These are phyloP conservation scores for Ellobium chinense DNA, from an alignment of 2,888 invertebrate species.

Conservation along the genomic window DNA sequence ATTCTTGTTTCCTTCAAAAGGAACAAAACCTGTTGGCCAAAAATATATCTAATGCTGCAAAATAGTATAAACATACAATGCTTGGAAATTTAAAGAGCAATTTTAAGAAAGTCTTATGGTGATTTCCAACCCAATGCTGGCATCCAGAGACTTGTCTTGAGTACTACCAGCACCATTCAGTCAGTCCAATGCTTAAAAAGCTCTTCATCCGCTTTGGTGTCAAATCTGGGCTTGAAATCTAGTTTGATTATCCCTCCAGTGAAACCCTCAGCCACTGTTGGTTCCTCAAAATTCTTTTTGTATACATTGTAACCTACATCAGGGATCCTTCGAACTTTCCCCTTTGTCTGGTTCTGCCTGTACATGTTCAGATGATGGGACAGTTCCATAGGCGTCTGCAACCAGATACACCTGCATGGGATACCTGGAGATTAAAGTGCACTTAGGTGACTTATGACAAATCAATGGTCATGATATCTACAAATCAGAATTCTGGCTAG, in stretches of 20 bases:
- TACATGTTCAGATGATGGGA: constrained; percentile 75
- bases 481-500: no score
- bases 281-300: constrained; percentile 72
- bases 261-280: constrained; percentile 71
- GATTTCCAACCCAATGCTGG: no score
- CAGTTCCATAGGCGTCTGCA: constrained; percentile 71
- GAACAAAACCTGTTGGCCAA: no score
- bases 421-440: constrained; percentile 59
- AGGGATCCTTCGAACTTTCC: constrained; percentile 71
- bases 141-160: no score
- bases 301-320: constrained; percentile 76
- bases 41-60: no score
- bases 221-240: constrained; percentile 68
- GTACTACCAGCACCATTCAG: no score
- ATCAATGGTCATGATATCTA: no score
- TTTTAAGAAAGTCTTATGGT: no score
- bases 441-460: no score
- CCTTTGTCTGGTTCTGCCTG: constrained; percentile 72
- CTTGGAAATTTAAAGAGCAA: no score
- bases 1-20: no score
- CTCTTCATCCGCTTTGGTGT: constrained; percentile 60
- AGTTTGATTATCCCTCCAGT: constrained; percentile 69
- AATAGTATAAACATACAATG: no score
- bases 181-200: constrained; percentile 73
- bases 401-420: constrained; percentile 71